Evolutionary conservation across 2,113 vertebrate species (phyloP), one percentile per base, ranked within the genome.

Genomic region (Apteryx mantelli): DNA sequence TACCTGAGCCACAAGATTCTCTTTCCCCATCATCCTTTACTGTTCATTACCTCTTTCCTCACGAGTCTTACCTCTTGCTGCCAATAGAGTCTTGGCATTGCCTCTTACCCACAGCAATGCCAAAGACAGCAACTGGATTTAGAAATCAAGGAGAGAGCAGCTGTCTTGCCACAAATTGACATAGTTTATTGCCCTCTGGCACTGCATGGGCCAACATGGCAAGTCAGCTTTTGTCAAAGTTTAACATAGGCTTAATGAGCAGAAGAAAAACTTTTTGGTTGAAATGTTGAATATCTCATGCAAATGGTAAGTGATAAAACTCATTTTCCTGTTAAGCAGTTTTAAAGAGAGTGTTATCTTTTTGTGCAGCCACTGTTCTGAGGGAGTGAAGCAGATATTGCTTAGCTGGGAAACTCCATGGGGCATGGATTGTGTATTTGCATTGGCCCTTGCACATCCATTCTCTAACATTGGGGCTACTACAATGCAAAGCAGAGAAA

Each of bases 141-240:
- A 17, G 80, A 53, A 76, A 63, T 48, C 84, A 76, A 79, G 91
- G 91, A 21, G 32, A 46, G 71, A 82, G 65, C 50, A 58, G n/a
- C 61, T 18, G 5, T 63, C 53, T 21, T 3, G 0, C 48, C 22
- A 34, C 64, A 50, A 55, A 73, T 36, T 4, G 48, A 60, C 86
- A 50, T 15, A 2, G 48, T 73, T 88, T 64, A 5, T 46, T 73
- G 48, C 53, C 46, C 89, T 53, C 53, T 82, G 87, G 69, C 75
- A 22, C 10, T 2, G 13, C 44, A 5, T 3, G 3, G 55, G 36
- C 63, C 63, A 8, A 6, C 17, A 7, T 1, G 36, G 60, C 55
- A 53, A 69, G 60, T 5, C 69, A 13, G 70, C 38, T 63, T 32
- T 76, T 55, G 48, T 60, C 64, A 63, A 30, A 88, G 53, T n/a